Percentiles rank a stretch among this genome's conserved stretches.
These are phyloP conservation scores for Merodon equestris DNA, from an alignment of 2,888 invertebrate species.

Conservation along the genomic window DNA sequence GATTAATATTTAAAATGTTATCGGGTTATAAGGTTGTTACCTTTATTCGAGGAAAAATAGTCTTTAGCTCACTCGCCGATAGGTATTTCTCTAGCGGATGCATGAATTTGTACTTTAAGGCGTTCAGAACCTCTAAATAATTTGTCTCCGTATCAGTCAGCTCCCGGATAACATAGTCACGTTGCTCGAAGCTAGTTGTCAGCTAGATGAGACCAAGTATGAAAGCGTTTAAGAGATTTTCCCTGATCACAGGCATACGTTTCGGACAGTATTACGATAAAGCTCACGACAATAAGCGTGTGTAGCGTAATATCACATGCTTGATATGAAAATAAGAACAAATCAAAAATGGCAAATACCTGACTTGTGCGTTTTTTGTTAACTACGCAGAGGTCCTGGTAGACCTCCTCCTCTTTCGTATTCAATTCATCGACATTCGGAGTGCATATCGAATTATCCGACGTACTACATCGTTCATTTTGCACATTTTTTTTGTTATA, in stretches of 20 bases:
- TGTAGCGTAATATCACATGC: slow-evolving; percentile 32
- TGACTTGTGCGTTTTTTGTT: slow-evolving; percentile 75
- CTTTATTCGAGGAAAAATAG: slow-evolving; percentile 94
- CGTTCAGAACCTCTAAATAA: slow-evolving; percentile 95
- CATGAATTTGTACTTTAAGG: slow-evolving; percentile 89
- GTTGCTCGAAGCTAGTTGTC: slow-evolving; percentile 87
- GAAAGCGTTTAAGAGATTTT: slow-evolving; percentile 11
- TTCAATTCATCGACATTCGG: slow-evolving; percentile 78
- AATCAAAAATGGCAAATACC: slow-evolving; percentile 44
- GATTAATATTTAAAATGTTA: not conserved
- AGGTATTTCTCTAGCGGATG: slow-evolving; percentile 86
- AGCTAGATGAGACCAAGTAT: slow-evolving; percentile 69
- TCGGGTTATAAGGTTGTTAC: slow-evolving; percentile 79
- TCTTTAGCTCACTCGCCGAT: slow-evolving; percentile 86
- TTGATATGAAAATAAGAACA: slow-evolving; percentile 24
- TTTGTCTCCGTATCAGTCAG: slow-evolving; percentile 98
- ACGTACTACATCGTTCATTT: slow-evolving; percentile 80
- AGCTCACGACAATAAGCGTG: slow-evolving; percentile 43
- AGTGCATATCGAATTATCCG: slow-evolving; percentile 79
- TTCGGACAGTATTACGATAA: slow-evolving; percentile 6
- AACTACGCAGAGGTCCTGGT: slow-evolving; percentile 85
- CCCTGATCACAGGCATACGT: slow-evolving; percentile 8
- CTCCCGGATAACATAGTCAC: slow-evolving; percentile 96
- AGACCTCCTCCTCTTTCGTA: slow-evolving; percentile 92
- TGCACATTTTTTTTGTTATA: not conserved